phyloP scores from a whole-genome alignment of 2,797 vertebrate species.

The Taeniopygia guttata region DNA sequence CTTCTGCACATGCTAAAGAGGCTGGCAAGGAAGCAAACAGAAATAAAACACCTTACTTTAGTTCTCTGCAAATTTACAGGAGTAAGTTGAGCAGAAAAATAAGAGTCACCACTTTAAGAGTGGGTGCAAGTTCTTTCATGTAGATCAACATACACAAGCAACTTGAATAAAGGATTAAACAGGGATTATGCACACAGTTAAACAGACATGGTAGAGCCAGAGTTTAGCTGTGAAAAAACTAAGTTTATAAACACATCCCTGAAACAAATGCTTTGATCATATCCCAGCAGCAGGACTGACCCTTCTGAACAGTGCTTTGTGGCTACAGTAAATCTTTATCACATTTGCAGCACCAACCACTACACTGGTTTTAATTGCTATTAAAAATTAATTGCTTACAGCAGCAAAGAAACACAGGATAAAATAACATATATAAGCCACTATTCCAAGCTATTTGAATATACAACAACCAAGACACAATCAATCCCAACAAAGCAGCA shows the following conservation, averaged over 20 bases:
- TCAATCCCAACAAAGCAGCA: not conserved
- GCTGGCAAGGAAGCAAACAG: not conserved
- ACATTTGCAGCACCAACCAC: not conserved
- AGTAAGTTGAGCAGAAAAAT: not conserved
- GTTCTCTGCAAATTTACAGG: not conserved
- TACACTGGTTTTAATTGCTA: not conserved
- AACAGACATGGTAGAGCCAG: not conserved
- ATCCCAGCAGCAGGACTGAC: not conserved
- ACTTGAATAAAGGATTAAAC: not conserved
- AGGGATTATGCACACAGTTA: not conserved
- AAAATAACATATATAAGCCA: not conserved
- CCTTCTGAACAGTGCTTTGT: not conserved
- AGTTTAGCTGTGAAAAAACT: not conserved
- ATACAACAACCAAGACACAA: not conserved
- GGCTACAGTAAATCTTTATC: not conserved
- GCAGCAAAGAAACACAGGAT: not conserved
- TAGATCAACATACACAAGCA: not conserved
- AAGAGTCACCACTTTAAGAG: not conserved
- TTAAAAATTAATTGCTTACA: not conserved
- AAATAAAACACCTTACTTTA: not conserved
- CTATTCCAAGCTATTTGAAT: not conserved
- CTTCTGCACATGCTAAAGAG: not conserved
- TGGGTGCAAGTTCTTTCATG: not conserved
- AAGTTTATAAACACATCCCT: not conserved
- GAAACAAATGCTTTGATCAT: not conserved